Evolutionary conservation across 1,140 invertebrate genomes (phyloP).

Genomic region (Diachasma alloeum): DNA sequence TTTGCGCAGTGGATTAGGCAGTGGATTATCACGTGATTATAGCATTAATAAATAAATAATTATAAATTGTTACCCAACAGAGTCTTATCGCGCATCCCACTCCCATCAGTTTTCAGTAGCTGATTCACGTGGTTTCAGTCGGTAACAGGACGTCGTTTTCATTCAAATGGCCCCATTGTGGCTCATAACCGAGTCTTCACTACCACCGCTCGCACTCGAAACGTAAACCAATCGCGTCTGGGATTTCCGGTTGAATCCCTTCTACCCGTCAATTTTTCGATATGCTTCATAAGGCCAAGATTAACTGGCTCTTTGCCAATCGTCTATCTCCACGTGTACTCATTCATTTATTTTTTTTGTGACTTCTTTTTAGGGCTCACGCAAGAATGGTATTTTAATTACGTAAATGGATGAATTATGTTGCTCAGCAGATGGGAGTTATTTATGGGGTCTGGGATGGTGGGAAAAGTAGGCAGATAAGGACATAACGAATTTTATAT

Average conservation of each 20-base stretch:
- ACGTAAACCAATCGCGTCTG: neutral
- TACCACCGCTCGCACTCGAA: neutral
- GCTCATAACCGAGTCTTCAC: neutral
- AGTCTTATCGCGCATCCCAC: neutral
- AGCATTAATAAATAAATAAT: neutral
- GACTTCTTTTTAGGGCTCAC: neutral
- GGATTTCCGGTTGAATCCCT: constrained; percentile 11
- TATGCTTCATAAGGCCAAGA: neutral
- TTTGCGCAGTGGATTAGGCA: neutral
- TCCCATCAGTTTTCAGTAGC: neutral
- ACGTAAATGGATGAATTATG: neutral
- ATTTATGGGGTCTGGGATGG: neutral
- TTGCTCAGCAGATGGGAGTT: neutral
- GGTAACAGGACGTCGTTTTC: neutral
- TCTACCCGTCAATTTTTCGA: neutral
- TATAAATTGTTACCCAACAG: neutral
- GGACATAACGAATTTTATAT: neutral
- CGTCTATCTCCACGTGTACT: neutral
- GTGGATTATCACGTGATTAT: too few relatives aligned
- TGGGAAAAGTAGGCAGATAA: neutral
- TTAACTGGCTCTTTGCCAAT: neutral
- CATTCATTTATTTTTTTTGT: neutral
- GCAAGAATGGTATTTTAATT: neutral
- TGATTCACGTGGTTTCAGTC: neutral
- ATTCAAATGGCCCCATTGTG: constrained; percentile 15